These are phyloP conservation scores for Scrobipalpa atriplicella DNA, from an alignment of 2,888 invertebrate species.

Conservation along the genomic window DNA sequence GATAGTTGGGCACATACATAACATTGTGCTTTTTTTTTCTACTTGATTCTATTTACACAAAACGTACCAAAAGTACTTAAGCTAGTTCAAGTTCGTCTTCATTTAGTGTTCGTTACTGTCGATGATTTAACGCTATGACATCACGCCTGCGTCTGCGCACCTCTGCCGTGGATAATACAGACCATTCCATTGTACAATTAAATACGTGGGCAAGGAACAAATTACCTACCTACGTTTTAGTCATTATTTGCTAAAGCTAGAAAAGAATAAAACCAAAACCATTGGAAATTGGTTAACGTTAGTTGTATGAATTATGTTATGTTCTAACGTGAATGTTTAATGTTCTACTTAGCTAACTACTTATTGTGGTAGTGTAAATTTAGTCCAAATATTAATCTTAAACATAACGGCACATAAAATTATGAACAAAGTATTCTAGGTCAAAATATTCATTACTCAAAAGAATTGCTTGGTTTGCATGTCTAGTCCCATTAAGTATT, in stretches of 20 bases:
- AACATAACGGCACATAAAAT: neutral
- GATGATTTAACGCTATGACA: slow-evolving; percentile 33
- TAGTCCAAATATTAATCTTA: slow-evolving; percentile 8
- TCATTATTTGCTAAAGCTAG: neutral
- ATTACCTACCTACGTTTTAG: neutral
- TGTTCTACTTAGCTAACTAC: no score
- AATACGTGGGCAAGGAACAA: neutral
- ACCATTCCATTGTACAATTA: neutral
- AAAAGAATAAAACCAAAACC: no score
- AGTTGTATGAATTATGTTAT: no score
- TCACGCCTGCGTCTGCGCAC: neutral
- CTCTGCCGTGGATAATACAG: neutral
- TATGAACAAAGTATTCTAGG: neutral
- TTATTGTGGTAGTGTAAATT: slow-evolving; percentile 3
- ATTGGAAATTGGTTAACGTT: neutral
- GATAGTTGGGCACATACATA: no score
- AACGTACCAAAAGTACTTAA: neutral
- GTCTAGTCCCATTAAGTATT: neutral
- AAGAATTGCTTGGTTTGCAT: neutral
- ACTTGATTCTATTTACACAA: neutral
- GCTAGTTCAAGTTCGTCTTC: slow-evolving; percentile 30
- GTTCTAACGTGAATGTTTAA: no score
- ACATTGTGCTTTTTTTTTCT: no score
- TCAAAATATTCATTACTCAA: slow-evolving; percentile 12
- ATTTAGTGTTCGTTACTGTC: slow-evolving; percentile 51